These are phyloP conservation scores for Leptopilina clavipes DNA, from an alignment of 1,140 invertebrate species.

Conservation along the genomic window DNA sequence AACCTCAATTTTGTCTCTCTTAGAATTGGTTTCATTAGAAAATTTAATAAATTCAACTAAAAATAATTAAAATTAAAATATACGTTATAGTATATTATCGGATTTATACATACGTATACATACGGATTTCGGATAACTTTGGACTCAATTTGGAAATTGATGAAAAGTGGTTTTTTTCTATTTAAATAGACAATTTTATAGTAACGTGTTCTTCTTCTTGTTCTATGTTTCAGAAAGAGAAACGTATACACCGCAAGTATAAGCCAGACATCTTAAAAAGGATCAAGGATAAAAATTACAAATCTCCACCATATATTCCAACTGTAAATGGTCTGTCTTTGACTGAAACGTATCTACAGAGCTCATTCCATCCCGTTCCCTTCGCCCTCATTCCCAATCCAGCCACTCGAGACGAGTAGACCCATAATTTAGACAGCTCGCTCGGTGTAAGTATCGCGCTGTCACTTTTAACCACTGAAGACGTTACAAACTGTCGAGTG, in stretches of 20 bases:
- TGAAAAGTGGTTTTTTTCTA: no score
- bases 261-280: background rate
- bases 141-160: no score
- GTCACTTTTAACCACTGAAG: slow-evolving; percentile 16
- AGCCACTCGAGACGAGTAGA: slow-evolving; percentile 43
- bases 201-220: no score
- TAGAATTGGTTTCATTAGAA: no score
- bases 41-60: no score
- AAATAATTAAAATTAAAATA: no score
- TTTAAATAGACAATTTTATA: no score
- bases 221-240: background rate
- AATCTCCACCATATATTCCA: slow-evolving; percentile 55
- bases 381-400: slow-evolving; percentile 19
- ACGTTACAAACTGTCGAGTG: slow-evolving; percentile 6
- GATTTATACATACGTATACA: no score
- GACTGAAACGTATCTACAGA: slow-evolving; percentile 44
- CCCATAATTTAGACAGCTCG: slow-evolving; percentile 46
- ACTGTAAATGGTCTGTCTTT: slow-evolving; percentile 57
- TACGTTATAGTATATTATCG: no score
- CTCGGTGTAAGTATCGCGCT: slow-evolving; percentile 1
- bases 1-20: no score
- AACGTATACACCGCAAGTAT: background rate
- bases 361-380: slow-evolving; percentile 41
- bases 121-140: no score
- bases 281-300: slow-evolving; percentile 57